phyloP scores from a whole-genome alignment of 2,888 invertebrate species.

The Leptinotarsa rubiginosa region DNA sequence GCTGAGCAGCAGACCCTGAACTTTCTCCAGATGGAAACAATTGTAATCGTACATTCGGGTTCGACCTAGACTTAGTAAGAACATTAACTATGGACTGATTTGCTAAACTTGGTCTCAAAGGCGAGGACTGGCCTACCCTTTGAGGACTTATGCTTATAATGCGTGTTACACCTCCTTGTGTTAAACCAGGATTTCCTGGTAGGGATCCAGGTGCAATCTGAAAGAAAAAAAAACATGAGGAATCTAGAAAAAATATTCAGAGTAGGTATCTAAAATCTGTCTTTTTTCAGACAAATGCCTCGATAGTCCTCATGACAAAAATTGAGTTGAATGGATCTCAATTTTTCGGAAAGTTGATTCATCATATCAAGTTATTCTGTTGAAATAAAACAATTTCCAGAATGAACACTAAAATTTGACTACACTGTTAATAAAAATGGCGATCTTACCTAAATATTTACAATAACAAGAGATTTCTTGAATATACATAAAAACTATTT shows the following conservation, averaged over 20 bases:
- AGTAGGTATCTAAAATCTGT: background rate
- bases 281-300: conserved; percentile 59
- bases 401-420: no score
- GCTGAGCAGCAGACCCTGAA: conserved; percentile 44
- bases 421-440: no score
- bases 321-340: conserved; percentile 58
- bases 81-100: conserved; percentile 66
- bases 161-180: conserved; percentile 68
- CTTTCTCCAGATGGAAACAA: conserved; percentile 56
- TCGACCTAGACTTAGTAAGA: conserved; percentile 59
- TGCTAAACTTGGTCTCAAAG: conserved; percentile 64
- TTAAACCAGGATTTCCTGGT: conserved; percentile 55
- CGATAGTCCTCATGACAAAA: conserved; percentile 51
- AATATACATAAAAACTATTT: background rate
- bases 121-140: conserved; percentile 58
- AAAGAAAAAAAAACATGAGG: conserved; percentile 26
- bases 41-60: conserved; percentile 61
- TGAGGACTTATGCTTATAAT: conserved; percentile 68
- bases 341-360: conserved; percentile 50
- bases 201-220: conserved; percentile 54
- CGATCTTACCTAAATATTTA: background rate
- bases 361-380: conserved; percentile 30
- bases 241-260: background rate
- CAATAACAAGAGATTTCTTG: conserved; percentile 2
- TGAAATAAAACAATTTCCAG: background rate